Conservation (phyloP, 2,113 vertebrate genomes). For the Rhinopomastus cyanomelas region DNA sequence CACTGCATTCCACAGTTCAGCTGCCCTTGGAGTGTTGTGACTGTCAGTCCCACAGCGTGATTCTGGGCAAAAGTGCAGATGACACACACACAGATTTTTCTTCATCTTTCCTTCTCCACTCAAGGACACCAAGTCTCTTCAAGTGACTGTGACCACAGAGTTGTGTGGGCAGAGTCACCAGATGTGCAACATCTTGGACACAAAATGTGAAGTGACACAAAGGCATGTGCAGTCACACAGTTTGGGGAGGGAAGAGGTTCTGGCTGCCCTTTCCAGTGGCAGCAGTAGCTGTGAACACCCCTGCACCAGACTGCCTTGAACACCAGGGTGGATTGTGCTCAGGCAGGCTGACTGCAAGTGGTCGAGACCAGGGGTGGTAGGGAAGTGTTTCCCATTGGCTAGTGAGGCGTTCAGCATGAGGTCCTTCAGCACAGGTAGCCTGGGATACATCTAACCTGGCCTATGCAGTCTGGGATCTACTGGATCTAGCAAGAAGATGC, state of each 20-base stretch:
- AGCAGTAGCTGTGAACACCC: neutral
- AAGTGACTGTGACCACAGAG: neutral
- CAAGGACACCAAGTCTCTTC: neutral
- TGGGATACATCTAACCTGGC: neutral
- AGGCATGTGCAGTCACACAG: neutral
- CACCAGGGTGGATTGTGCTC: neutral
- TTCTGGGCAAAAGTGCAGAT: neutral
- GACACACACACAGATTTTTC: neutral
- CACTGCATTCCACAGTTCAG: neutral
- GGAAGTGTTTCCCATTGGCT: neutral
- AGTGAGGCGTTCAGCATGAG: neutral
- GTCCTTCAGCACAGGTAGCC: neutral
- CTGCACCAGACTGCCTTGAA: neutral
- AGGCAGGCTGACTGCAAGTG: neutral
- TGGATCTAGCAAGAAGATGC: fast-evolving
- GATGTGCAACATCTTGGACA: neutral
- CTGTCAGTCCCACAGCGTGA: neutral
- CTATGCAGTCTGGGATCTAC: neutral
- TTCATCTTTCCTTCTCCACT: neutral
- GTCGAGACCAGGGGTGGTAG: neutral
- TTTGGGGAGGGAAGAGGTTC: neutral
- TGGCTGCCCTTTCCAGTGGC: neutral
- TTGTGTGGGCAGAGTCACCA: neutral
- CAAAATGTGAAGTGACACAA: neutral
- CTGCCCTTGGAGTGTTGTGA: neutral